A percentile compares a stretch with the other conserved stretches of the same genome.
phyloP scores from a whole-genome alignment of 2,888 invertebrate genomes.

The Helobdella robusta region DNA sequence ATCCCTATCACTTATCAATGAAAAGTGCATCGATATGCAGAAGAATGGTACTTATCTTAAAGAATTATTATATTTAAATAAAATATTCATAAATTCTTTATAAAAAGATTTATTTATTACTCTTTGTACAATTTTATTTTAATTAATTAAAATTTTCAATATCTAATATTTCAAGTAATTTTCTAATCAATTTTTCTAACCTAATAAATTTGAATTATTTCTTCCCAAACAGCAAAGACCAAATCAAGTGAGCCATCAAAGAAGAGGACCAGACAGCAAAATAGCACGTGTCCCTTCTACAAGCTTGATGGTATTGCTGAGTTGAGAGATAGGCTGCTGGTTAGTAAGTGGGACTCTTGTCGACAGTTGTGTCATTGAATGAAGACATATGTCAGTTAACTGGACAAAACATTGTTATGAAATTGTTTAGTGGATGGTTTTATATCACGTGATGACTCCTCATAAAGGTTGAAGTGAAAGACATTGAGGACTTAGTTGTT shows the following conservation, averaged over 20 bases:
- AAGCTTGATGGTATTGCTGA: conserved; percentile 41
- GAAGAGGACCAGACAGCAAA: conserved; percentile 12
- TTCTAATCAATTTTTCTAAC: background rate
- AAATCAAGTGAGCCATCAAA: conserved; percentile 2
- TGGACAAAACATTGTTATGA: too few relatives aligned
- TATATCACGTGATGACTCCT: too few relatives aligned
- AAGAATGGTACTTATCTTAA: conserved; percentile 36
- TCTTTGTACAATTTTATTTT: background rate
- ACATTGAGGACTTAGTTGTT: conserved; percentile 74
- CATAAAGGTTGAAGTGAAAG: conserved; percentile 55
- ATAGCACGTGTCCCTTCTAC: conserved; percentile 42
- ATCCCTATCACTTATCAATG: conserved; percentile 73
- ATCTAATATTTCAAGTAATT: background rate
- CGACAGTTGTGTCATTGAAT: too few relatives aligned
- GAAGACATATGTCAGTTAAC: too few relatives aligned
- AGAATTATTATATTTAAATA: background rate
- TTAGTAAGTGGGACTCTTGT: too few relatives aligned
- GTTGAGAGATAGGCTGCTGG: conserved; percentile 41
- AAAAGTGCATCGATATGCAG: conserved; percentile 52
- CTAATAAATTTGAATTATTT: background rate
- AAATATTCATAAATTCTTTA: background rate
- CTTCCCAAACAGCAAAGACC: background rate
- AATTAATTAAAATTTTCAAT: background rate
- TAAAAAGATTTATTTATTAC: background rate
- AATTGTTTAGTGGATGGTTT: too few relatives aligned